Evolutionary conservation across 2,888 invertebrate species (phyloP), one percentile per base, ranked within the genome.

Genomic region (Atrina japonica): DNA sequence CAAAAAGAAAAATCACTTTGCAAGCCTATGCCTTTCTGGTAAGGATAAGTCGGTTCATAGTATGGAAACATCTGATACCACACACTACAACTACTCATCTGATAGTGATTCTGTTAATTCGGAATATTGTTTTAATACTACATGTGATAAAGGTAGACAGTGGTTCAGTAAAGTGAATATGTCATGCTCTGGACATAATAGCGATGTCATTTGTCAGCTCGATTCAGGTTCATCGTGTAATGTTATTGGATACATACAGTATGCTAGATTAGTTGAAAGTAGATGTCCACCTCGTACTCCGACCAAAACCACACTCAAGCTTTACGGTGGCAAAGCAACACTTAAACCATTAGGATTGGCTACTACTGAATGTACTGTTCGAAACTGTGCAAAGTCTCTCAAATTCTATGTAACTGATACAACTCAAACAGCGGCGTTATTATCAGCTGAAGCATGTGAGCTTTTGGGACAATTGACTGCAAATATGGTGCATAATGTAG

Each of bases 1-100:
- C 30, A 45, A 47, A 25, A 60, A 60, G 60, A 11, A 45, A 27
- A 60, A 60, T 60, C 60, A 60, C 49, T 47, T 60, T 30, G 29
- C 23, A 9, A 21, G 18, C 5, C 3, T 47, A 3, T 47, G n/a
- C 29, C 35, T 35, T 7, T 11, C 5, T 5, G 11, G 11, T 11
- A 35, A 35, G 11, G n/a, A n/a, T n/a, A n/a, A n/a, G n/a, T n/a
- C n/a, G n/a, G 35, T 35, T 7, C 35, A 35, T 11, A 11, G 35
- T 7, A 35, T 35, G 5, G 35, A 35, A 7, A 11, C 5, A 35
- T 5, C 35, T 35, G 35, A 35, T 7, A 7, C 35, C 11, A n/a
- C n/a, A n/a, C n/a, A n/a, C n/a, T n/a, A n/a, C n/a, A n/a, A n/a
- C n/a, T 35, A 35, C 35, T 35, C 35, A 7, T 5, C 6, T 35